Evolutionary conservation across 2,113 vertebrate species (phyloP).

Genomic region (Telmatochromis sp.): DNA sequence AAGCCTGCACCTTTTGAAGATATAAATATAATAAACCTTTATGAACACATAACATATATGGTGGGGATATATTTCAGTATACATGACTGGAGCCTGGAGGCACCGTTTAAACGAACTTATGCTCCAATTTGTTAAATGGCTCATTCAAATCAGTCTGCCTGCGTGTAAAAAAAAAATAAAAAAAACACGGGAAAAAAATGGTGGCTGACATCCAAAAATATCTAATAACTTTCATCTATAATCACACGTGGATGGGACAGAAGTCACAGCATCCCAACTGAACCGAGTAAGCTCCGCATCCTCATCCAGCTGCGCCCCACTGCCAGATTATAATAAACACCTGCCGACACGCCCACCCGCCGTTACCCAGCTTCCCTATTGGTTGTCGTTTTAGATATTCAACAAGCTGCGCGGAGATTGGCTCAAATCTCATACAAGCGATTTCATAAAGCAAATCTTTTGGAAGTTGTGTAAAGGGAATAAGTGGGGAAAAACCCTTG

Average conservation of each 20-base stretch:
- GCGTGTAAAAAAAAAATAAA: background rate
- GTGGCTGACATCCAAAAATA: background rate
- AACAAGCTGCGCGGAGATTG: conserved; percentile 40
- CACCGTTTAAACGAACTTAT: background rate
- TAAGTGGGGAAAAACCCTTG: conserved; percentile 45
- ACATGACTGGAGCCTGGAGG: background rate
- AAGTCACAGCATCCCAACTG: background rate
- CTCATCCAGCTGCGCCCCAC: conserved; percentile 1
- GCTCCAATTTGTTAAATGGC: background rate
- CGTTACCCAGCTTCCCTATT: conserved; percentile 28
- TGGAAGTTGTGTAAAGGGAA: conserved; percentile 70
- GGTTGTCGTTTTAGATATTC: conserved; percentile 52
- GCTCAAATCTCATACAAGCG: conserved; percentile 33
- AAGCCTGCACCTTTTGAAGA: background rate
- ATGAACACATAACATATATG: background rate
- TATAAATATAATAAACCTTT: background rate
- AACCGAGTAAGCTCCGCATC: background rate
- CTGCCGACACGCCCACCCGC: conserved; percentile 38
- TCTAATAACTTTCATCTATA: background rate
- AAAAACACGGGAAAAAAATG: background rate
- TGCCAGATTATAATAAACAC: conserved; percentile 5
- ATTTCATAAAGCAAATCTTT: conserved; percentile 72
- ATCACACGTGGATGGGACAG: background rate
- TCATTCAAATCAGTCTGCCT: background rate
- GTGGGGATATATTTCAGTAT: background rate